Percentiles rank a stretch among this genome's conserved stretches.
Conservation (phyloP, 2,888 invertebrate genomes). For the Chironomus tentans region DNA sequence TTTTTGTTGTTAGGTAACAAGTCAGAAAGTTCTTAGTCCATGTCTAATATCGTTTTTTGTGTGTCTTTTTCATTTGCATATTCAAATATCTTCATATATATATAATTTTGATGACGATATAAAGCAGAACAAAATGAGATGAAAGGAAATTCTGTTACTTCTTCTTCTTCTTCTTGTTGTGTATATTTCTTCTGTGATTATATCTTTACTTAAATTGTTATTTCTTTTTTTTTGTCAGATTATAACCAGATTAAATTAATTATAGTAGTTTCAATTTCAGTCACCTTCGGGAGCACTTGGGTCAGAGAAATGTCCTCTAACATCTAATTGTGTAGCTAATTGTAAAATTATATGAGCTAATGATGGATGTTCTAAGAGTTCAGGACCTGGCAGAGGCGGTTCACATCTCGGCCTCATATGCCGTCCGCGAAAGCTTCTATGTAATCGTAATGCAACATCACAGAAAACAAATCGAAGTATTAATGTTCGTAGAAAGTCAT, state of each 20-base stretch:
- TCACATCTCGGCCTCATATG: conserved; percentile 77
- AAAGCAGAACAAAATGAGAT: conserved; percentile 10
- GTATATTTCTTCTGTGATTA: background rate
- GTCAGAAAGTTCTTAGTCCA: no score
- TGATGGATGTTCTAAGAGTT: conserved; percentile 74
- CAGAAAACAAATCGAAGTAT: conserved; percentile 89
- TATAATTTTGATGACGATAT: background rate
- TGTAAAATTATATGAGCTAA: conserved; percentile 73
- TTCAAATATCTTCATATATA: conserved; percentile 4
- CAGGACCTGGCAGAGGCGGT: conserved; percentile 77
- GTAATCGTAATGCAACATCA: conserved; percentile 78
- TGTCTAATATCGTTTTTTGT: background rate
- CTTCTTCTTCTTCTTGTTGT: background rate
- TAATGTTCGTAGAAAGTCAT: conserved; percentile 85
- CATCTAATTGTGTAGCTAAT: conserved; percentile 74
- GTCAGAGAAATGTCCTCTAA: conserved; percentile 48
- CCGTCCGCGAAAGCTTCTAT: conserved; percentile 75
- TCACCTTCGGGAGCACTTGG: conserved; percentile 43
- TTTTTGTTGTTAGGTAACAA: no score
- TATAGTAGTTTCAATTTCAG: conserved; percentile 32
- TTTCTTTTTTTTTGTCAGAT: background rate
- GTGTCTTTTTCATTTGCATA: background rate
- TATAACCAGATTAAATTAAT: conserved; percentile 4
- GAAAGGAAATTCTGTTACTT: background rate
- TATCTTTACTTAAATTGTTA: background rate